Base-by-base conservation (phyloP, 2,797 vertebrate genomes). In the Fringilla coelebs region DNA sequence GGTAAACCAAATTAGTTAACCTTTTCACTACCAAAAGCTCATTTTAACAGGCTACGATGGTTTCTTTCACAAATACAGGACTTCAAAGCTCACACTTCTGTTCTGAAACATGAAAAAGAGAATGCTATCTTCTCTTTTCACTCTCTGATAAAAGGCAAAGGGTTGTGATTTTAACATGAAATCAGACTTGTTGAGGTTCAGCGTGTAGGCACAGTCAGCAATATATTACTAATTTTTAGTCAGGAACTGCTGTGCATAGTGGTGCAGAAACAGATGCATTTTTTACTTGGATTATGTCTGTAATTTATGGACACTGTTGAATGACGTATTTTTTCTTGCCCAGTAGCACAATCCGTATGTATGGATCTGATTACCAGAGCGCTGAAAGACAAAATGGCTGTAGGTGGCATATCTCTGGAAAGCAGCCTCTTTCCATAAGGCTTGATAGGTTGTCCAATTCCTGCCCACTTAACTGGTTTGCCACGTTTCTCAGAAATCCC, bases 1-100 rank as follows among this genome's bases (percentile, higher is more conserved):
- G 95, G 92, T 96, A 97, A 98, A 98, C 97, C 97, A 97, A 97
- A 97, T 97, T 97, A 97, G 96, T 97, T 98, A 97, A 97, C 96
- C 94, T 97, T 97, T 97, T 97, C 95, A 94, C 88, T 93, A 86
- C 89, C 76, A 65, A 95, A 85, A 68, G 36, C 60, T 96, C 74
- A 43, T 97, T 97, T 97, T 88, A 97, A 91, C 92, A 89, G 52
- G 24, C 58, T 88, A 52, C 0, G 51, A 60, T 4, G 17, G 63
- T 82, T 82, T 84, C 91, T 85, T 87, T 79, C 63, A 89, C 41
- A 94, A 91, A 95, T 61, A 73, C 17, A 92, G 51, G n/a, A 68
- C 85, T 95, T 95, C 58, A 96, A 93, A 94, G 79, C 82, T 91
- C 82, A 13, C 43, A 60, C 34, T 93, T 94, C 82, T 92, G 51